Conservation (phyloP, 2,888 invertebrate species). For the Cactoblastis cactorum region DNA sequence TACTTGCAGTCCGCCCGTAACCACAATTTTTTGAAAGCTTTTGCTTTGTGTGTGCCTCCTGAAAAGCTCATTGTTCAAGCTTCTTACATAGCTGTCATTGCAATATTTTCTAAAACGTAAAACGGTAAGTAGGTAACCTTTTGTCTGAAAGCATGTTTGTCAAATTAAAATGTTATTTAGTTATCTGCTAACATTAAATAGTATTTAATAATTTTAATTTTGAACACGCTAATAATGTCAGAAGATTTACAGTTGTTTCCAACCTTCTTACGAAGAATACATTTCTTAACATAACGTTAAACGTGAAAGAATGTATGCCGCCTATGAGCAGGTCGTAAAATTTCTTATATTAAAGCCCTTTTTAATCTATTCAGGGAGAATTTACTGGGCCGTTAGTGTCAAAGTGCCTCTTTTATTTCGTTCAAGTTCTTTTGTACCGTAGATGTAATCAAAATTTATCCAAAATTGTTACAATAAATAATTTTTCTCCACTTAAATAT, state of each 20-base stretch:
- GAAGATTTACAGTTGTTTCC: not conserved
- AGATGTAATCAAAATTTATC: conserved; percentile 39
- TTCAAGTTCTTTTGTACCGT: conserved; percentile 36
- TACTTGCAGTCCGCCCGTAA: conserved; percentile 26
- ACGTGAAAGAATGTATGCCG: conserved; percentile 23
- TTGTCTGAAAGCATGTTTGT: no score
- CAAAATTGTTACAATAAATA: conserved; percentile 35
- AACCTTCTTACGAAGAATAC: conserved; percentile 7
- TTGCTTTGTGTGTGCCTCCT: conserved; percentile 25
- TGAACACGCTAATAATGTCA: no score
- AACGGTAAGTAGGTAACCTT: no score
- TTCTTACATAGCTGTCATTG: conserved; percentile 18
- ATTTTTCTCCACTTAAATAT: conserved; percentile 19
- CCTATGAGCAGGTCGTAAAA: conserved; percentile 20
- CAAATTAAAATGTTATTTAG: no score
- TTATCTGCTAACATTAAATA: no score
- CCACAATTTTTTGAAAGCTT: conserved; percentile 32
- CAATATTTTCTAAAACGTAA: not conserved
- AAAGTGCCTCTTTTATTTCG: conserved; percentile 40
- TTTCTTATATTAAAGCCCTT: conserved; percentile 40
- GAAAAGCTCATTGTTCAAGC: conserved; percentile 25
- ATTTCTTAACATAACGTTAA: conserved; percentile 17
- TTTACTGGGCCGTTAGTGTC: conserved; percentile 54
- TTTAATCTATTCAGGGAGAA: conserved; percentile 49
- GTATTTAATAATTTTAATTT: no score